Evolutionary conservation across 2,888 invertebrate genomes (phyloP), one percentile per base, ranked within the genome.

Genomic region (Xestia ashworthii): DNA sequence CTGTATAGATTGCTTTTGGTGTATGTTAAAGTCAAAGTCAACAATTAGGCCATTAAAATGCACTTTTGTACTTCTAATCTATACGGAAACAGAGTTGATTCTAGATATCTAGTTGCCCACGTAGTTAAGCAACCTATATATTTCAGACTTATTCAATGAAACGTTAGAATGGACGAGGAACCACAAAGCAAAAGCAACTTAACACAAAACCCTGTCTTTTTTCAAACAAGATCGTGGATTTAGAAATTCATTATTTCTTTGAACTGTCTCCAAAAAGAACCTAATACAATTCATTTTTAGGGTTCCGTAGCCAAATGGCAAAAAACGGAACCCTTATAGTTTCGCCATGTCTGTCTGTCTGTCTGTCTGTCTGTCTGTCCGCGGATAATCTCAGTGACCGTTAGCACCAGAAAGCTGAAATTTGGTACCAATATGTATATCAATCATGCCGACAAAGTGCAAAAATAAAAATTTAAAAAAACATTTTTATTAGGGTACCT

Each of bases 271-370:
- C 68, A 81, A 85, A n/a, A 11, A 22, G 19, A 9, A 64, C 41
- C 38, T 22, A n/a, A 44, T 19, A 25, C 38, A 46, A 60, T 79
- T 66, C 53, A 80, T 84, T 84, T 84, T 41, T 64, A 25, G 64
- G 53, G 67, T 64, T 64, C n/a, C n/a, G n/a, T n/a, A n/a, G n/a
- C n/a, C n/a, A n/a, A n/a, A n/a, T n/a, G n/a, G n/a, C n/a, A n/a
- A n/a, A n/a, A n/a, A n/a, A n/a, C n/a, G n/a, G n/a, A n/a, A n/a
- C n/a, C n/a, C n/a, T n/a, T n/a, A n/a, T n/a, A n/a, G n/a, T n/a
- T n/a, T n/a, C n/a, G n/a, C n/a, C n/a, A n/a, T n/a, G n/a, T n/a
- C n/a, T n/a, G n/a, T n/a, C n/a, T n/a, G n/a, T n/a, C n/a, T n/a
- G n/a, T n/a, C n/a, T n/a, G n/a, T n/a, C n/a, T n/a, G n/a, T n/a